Percentiles rank a stretch among this genome's conserved stretches.
Conservation (phyloP, 2,888 invertebrate species). For the Buathra laborator region DNA sequence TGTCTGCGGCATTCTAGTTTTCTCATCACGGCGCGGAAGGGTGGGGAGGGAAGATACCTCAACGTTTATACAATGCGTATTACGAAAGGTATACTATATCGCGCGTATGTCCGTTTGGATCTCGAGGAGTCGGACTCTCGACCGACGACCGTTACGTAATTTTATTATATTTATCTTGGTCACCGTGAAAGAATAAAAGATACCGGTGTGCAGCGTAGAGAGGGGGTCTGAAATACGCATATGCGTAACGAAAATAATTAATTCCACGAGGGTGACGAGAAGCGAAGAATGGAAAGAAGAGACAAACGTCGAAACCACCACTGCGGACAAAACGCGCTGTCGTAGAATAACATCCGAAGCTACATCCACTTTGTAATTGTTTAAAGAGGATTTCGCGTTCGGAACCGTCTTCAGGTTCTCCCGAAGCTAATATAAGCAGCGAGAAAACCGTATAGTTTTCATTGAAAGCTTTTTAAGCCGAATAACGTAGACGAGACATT, state of each 20-base stretch:
- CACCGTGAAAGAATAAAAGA: slow-evolving; percentile 45
- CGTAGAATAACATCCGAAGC: slow-evolving; percentile 34
- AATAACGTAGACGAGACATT: neutral
- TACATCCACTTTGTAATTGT: slow-evolving; percentile 60
- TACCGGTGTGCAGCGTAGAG: slow-evolving; percentile 25
- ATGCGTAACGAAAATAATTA: slow-evolving; percentile 56
- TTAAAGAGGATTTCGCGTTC: slow-evolving; percentile 50
- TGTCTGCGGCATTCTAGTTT: slow-evolving; percentile 62
- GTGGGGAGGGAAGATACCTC: neutral
- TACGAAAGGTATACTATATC: slow-evolving; percentile 36
- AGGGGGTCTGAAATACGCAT: neutral
- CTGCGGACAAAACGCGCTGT: neutral
- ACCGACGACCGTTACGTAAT: slow-evolving; percentile 53
- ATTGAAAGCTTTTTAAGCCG: slow-evolving; percentile 1
- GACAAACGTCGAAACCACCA: neutral
- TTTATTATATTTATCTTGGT: slow-evolving; percentile 48
- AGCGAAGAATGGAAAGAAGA: slow-evolving; percentile 4
- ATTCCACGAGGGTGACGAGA: slow-evolving; percentile 57
- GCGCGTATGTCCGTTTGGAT: slow-evolving; percentile 36
- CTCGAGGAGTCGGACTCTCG: slow-evolving; percentile 46
- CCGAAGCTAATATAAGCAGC: slow-evolving; percentile 3
- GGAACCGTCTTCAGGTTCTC: neutral
- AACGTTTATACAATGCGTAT: slow-evolving; percentile 17
- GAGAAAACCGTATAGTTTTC: slow-evolving; percentile 12
- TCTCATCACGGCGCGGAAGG: slow-evolving; percentile 38